Evolutionary conservation across 1,140 invertebrate species (phyloP).

Genomic region (Oncopeltus fasciatus): DNA sequence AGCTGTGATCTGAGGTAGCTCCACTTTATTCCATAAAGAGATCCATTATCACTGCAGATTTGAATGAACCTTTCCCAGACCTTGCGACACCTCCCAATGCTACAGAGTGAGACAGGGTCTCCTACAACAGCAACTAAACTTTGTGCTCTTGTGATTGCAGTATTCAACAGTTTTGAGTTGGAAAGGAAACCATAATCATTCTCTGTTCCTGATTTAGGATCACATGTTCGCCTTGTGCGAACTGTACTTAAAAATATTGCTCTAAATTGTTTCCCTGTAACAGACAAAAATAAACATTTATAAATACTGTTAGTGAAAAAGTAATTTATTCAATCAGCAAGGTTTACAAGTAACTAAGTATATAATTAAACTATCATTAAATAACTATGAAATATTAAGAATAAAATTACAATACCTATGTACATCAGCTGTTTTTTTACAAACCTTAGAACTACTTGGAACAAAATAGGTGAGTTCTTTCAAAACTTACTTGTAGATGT

Average conservation of each 20-base stretch:
- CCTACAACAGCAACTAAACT: conserved; percentile 77
- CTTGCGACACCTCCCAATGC: conserved; percentile 63
- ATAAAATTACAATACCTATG: no score
- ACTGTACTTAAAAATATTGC: conserved; percentile 76
- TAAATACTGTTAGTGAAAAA: neutral
- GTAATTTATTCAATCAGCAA: no score
- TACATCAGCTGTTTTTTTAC: no score
- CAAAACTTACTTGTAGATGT: no score
- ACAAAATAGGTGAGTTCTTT: no score
- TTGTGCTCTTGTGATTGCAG: conserved; percentile 73
- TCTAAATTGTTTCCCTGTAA: conserved; percentile 63
- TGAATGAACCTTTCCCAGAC: conserved; percentile 72
- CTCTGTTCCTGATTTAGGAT: conserved; percentile 38
- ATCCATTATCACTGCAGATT: conserved; percentile 56
- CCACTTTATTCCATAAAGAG: conserved; percentile 60
- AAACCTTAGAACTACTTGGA: no score
- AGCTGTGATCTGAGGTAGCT: conserved; percentile 48
- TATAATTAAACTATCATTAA: no score
- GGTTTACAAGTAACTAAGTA: no score
- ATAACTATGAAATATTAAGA: no score
- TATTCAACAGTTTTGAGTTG: conserved; percentile 71
- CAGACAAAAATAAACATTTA: neutral
- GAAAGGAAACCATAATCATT: conserved; percentile 74
- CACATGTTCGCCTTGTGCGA: conserved; percentile 57
- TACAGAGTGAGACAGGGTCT: conserved; percentile 71